These are phyloP conservation scores for Microctonus aethiopoides DNA, from an alignment of 2,888 invertebrate species.

Conservation along the genomic window DNA sequence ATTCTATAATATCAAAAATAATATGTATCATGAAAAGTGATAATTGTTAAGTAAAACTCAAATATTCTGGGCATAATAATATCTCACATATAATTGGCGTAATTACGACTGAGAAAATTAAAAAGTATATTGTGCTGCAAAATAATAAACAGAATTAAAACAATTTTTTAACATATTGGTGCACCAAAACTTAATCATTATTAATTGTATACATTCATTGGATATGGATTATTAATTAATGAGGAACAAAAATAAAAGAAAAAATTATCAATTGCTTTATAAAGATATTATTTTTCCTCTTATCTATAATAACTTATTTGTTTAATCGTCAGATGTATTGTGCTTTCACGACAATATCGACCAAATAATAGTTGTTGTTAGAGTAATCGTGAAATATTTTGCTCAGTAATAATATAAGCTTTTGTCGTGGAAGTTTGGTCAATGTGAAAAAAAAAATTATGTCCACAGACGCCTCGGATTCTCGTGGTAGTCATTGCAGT, in stretches of 20 bases:
- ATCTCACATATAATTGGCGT: too few species aligned
- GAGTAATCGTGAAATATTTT: conserved; percentile 17
- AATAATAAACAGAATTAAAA: conserved; percentile 9
- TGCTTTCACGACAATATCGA: conserved; percentile 37
- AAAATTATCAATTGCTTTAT: conserved; percentile 19
- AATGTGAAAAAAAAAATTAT: conserved; percentile 32
- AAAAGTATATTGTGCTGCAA: conserved; percentile 7
- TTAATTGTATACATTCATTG: conserved; percentile 49
- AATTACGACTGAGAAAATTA: conserved; percentile 12
- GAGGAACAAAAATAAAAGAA: conserved; percentile 51
- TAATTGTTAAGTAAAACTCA: too few species aligned
- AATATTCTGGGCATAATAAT: too few species aligned
- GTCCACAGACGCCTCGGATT: conserved; percentile 41
- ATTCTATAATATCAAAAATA: too few species aligned
- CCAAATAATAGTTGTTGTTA: conserved; percentile 41
- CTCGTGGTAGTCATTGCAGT: conserved; percentile 35
- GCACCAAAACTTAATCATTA: conserved; percentile 51
- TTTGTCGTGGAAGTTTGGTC: not conserved
- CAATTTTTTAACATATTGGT: conserved; percentile 50
- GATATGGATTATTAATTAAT: conserved; percentile 57
- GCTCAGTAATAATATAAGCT: not conserved
- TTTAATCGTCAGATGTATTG: not conserved
- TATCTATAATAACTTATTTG: not conserved
- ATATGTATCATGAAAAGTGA: too few species aligned
- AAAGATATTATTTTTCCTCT: conserved; percentile 25